These are phyloP conservation scores for Decapterus maruadsi DNA, from an alignment of 2,797 vertebrate genomes.

Conservation along the genomic window DNA sequence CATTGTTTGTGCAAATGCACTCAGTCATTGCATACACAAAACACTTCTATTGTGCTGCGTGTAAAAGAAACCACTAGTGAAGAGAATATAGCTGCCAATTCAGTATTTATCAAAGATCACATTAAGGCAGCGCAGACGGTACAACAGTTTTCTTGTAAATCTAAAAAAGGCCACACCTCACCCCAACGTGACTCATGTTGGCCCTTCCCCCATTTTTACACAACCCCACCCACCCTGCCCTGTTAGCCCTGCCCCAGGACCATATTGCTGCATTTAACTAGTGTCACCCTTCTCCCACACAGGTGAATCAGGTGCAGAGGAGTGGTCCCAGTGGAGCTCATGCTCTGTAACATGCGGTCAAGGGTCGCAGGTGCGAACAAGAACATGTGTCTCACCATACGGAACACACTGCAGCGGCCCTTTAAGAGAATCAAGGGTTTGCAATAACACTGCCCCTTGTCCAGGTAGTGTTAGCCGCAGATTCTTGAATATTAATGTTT, in stretches of 20 bases:
- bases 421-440: conserved; percentile 99
- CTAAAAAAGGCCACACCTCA: conserved; percentile 51
- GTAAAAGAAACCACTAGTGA: conserved; percentile 30
- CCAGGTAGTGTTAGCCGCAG: conserved; percentile 99
- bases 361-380: conserved; percentile 99
- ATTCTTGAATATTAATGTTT: conserved; percentile 86
- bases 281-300: conserved; percentile 95
- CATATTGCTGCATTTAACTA: conserved; percentile 90
- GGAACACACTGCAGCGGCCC: conserved; percentile 99
- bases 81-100: conserved; percentile 20
- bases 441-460: conserved; percentile 99
- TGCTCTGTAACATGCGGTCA: conserved; percentile 99
- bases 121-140: conserved; percentile 63
- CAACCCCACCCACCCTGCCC: conserved; percentile 58
- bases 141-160: conserved; percentile 51
- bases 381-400: conserved; percentile 99
- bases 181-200: conserved; percentile 56
- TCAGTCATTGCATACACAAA: conserved; percentile 33
- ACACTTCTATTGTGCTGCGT: conserved; percentile 32
- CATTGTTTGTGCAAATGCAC: conserved; percentile 30
- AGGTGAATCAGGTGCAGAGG: conserved; percentile 99
- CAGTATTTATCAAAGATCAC: conserved; percentile 80
- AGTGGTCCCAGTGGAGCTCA: conserved; percentile 99
- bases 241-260: conserved; percentile 73
- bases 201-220: conserved; percentile 56